These are phyloP conservation scores for Cataglyphis albicans DNA, from an alignment of 2,888 invertebrate species.

Conservation along the genomic window DNA sequence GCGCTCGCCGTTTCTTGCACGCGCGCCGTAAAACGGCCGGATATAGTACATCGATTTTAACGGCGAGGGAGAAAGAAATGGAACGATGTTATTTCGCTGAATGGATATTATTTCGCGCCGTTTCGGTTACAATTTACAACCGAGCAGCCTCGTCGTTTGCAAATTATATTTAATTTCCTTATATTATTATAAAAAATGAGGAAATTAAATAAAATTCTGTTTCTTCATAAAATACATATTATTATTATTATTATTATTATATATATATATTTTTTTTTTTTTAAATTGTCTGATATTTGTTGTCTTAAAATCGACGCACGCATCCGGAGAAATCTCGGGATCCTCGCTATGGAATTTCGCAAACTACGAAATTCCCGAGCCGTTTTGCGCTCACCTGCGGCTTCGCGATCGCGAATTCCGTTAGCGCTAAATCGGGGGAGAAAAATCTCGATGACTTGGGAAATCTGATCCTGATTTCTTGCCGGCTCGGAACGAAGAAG, in stretches of 20 bases:
- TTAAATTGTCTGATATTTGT: too few species aligned
- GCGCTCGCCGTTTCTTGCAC: conserved; percentile 65
- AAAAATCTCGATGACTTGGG: conserved; percentile 66
- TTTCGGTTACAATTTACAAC: not conserved
- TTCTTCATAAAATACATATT: too few species aligned
- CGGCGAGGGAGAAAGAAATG: conserved; percentile 52
- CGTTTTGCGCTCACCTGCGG: conserved; percentile 41
- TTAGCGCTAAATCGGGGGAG: conserved; percentile 21
- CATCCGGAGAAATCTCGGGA: not conserved
- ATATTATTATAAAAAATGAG: too few species aligned
- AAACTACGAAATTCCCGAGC: conserved; percentile 25
- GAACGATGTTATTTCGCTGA: conserved; percentile 58
- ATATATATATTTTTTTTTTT: too few species aligned
- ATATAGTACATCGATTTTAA: conserved; percentile 65
- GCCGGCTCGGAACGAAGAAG: conserved; percentile 35
- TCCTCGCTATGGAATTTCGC: conserved; percentile 19
- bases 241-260: too few species aligned
- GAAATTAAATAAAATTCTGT: too few species aligned
- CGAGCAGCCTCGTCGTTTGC: conserved; percentile 46
- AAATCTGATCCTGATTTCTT: conserved; percentile 66
- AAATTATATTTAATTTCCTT: not conserved
- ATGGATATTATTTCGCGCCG: conserved; percentile 42
- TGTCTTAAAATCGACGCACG: too few species aligned
- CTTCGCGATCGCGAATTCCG: conserved; percentile 37
- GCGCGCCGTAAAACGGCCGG: conserved; percentile 60